These are phyloP conservation scores for Taphrorychus bicolor DNA, from an alignment of 2,888 invertebrate species.

Conservation along the genomic window DNA sequence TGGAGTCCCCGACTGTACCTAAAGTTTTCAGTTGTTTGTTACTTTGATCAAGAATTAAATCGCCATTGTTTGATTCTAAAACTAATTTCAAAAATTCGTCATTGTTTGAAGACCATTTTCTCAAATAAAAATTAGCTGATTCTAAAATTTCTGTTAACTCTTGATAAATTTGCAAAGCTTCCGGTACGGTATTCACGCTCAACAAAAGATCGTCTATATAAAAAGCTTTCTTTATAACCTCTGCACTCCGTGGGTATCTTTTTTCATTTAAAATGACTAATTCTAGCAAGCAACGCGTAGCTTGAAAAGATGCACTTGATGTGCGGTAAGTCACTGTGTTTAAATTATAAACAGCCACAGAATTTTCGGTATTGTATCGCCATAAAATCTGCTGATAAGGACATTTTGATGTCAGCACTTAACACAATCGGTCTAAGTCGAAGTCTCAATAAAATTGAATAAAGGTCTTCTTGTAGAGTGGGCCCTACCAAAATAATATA, in stretches of 20 bases:
- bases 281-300: constrained; percentile 10
- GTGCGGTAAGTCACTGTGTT: too few species aligned
- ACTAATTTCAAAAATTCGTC: constrained; percentile 14
- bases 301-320: too few species aligned
- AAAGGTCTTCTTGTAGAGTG: too few species aligned
- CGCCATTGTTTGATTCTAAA: background rate
- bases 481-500: constrained; percentile 21
- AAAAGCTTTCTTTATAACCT: too few species aligned
- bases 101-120: constrained; percentile 37
- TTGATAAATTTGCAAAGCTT: constrained; percentile 4
- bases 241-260: background rate
- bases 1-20: constrained; percentile 5
- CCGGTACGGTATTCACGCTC: constrained; percentile 17
- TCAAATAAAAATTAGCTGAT: constrained; percentile 20
- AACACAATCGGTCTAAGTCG: constrained; percentile 24
- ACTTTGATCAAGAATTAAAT: constrained; percentile 15
- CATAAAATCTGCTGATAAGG: constrained; percentile 35
- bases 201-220: constrained; percentile 37
- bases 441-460: constrained; percentile 27
- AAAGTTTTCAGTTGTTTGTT: constrained; percentile 24
- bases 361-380: constrained; percentile 21
- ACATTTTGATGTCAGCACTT: constrained; percentile 36
- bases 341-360: constrained; percentile 23
- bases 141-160: background rate
- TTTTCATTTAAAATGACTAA: background rate